These are phyloP conservation scores for Drosophila insularis DNA, from an alignment of 1,140 invertebrate species.

Conservation along the genomic window DNA sequence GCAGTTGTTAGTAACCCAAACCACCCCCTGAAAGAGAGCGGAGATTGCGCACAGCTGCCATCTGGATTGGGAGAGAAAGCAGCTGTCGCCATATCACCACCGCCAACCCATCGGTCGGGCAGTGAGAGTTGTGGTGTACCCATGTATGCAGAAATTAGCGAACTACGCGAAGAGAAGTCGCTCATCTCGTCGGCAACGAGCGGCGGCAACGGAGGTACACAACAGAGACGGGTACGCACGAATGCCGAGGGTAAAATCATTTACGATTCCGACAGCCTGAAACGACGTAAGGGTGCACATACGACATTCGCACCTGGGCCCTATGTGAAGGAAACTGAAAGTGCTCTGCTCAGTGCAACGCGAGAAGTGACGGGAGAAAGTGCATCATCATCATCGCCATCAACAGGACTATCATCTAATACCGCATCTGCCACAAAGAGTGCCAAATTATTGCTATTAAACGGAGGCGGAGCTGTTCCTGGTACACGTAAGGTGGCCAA, in stretches of 20 bases:
- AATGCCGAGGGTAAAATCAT: constrained; percentile 95
- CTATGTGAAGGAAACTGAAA: constrained; percentile 87
- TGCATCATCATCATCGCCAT: constrained; percentile 46
- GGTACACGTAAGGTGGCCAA: constrained; percentile 77
- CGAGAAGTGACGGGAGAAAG: constrained; percentile 59
- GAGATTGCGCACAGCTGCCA: constrained; percentile 59
- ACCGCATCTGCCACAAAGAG: constrained; percentile 43
- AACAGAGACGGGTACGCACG: constrained; percentile 87
- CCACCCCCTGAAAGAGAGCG: constrained; percentile 29
- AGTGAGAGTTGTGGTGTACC: constrained; percentile 47
- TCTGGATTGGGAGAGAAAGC: constrained; percentile 20
- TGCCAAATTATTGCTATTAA: constrained; percentile 68
- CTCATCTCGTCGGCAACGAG: constrained; percentile 40
- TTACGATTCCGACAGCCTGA: constrained; percentile 93
- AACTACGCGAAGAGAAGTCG: constrained; percentile 71
- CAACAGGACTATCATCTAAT: constrained; percentile 18
- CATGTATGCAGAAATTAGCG: constrained; percentile 81
- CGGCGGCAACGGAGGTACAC: constrained; percentile 9
- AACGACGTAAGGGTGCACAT: constrained; percentile 90
- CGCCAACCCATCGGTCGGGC: not conserved
- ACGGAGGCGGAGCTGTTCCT: constrained; percentile 50
- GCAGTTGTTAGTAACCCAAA: constrained; percentile 66
- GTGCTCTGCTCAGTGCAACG: constrained; percentile 68
- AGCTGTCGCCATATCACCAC: constrained; percentile 28
- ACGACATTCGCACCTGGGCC: constrained; percentile 93